These are phyloP conservation scores for Dicrostonyx torquatus DNA, from an alignment of 2,797 vertebrate species.

Conservation along the genomic window DNA sequence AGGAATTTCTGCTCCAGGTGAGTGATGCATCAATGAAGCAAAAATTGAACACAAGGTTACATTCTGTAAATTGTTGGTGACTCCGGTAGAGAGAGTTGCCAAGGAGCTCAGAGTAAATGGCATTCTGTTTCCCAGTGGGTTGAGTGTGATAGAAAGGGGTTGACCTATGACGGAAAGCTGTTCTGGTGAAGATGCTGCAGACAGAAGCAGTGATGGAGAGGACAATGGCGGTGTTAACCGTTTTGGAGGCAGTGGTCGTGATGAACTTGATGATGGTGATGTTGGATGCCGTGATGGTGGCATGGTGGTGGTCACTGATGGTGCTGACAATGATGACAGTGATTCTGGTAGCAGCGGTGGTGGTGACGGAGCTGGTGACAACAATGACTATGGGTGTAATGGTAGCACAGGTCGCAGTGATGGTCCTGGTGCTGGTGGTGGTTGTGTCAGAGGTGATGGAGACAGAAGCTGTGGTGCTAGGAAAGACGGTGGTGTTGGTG, in stretches of 20 bases:
- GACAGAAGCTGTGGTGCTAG: too few species aligned
- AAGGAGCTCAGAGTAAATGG: accelerated
- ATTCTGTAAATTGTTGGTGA: background rate
- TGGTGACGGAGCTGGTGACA: accelerated
- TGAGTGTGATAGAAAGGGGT: background rate
- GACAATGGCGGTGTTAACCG: accelerated
- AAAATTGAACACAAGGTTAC: background rate
- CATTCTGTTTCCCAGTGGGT: background rate
- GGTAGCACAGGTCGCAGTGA: accelerated
- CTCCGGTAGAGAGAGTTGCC: background rate
- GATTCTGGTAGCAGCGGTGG: accelerated
- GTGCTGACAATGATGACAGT: accelerated
- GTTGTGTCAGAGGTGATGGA: background rate
- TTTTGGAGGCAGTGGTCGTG: too few species aligned
- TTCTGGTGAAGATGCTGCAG: too few species aligned
- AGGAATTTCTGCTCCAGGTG: too few species aligned
- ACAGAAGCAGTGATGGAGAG: too few species aligned
- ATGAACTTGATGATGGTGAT: accelerated
- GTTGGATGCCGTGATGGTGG: accelerated
- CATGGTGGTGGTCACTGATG: too few species aligned
- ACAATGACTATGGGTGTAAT: accelerated
- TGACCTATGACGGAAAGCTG: background rate
- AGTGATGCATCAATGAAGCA: background rate
- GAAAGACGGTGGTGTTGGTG: background rate
- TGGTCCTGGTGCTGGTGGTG: background rate